These are phyloP conservation scores for Cheumatopsyche charites DNA, from an alignment of 1,140 invertebrate species.

Conservation along the genomic window DNA sequence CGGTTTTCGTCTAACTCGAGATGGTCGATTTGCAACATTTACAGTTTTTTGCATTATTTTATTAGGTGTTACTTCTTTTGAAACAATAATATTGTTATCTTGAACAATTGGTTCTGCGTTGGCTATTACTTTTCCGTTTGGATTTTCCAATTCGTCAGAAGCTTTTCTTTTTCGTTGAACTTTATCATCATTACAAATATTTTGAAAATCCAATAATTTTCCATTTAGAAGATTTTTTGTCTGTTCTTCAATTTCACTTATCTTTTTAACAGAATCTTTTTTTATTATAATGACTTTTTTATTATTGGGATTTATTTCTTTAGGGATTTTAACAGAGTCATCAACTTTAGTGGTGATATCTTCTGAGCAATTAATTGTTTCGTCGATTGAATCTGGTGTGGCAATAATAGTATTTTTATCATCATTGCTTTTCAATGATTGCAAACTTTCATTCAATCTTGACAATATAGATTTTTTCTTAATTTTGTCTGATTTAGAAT, in stretches of 20 bases:
- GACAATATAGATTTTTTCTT: conserved; percentile 34
- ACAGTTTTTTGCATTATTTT: neutral
- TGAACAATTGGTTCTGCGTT: neutral
- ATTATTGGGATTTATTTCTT: too few relatives aligned
- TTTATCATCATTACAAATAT: neutral
- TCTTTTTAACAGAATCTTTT: neutral
- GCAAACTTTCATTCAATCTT: conserved; percentile 36
- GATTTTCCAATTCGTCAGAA: neutral
- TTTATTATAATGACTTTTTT: conserved; percentile 36
- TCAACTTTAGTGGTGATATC: neutral
- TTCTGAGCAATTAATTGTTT: neutral
- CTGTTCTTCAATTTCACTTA: neutral
- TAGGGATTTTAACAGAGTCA: neutral
- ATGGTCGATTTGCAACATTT: conserved; percentile 49
- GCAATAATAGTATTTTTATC: neutral
- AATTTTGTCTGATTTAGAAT: conserved; percentile 7
- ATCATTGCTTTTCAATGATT: neutral
- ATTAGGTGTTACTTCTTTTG: neutral
- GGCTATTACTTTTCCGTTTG: neutral
- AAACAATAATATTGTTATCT: neutral
- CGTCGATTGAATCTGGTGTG: neutral
- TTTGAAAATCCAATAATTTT: too few relatives aligned
- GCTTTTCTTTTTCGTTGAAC: neutral
- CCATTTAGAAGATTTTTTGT: too few relatives aligned
- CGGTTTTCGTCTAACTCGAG: conserved; percentile 56